phyloP scores from a whole-genome alignment of 1,140 invertebrate species.

The Lordiphosa stackelbergi region DNA sequence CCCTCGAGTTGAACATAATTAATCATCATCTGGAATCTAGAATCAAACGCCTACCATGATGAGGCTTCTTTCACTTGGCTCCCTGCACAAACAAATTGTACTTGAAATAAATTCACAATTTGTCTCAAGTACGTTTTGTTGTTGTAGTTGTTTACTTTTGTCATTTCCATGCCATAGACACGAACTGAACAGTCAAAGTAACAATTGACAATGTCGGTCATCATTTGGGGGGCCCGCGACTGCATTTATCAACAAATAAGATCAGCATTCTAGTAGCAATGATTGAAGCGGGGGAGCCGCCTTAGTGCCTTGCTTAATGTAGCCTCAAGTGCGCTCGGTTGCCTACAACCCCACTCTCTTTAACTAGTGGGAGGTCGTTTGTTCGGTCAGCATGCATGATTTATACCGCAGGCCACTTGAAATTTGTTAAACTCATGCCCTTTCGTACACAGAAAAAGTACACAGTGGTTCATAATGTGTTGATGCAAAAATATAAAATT shows the following conservation, averaged over 20 bases:
- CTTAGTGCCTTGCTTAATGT: slow-evolving; percentile 37
- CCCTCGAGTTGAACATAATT: slow-evolving; percentile 57
- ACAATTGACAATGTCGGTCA: slow-evolving; percentile 24
- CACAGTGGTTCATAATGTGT: too few species aligned
- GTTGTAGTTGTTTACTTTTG: slow-evolving; percentile 31
- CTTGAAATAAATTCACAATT: slow-evolving; percentile 67
- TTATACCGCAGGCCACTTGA: slow-evolving; percentile 39
- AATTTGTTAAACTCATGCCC: slow-evolving; percentile 1
- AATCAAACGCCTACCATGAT: slow-evolving; percentile 50
- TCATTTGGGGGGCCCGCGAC: slow-evolving; percentile 34
- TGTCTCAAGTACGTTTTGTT: slow-evolving; percentile 64
- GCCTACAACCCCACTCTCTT: slow-evolving; percentile 11
- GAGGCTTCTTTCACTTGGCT: slow-evolving; percentile 13
- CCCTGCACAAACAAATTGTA: slow-evolving; percentile 55
- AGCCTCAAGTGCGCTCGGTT: slow-evolving; percentile 52
- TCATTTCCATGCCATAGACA: slow-evolving; percentile 56
- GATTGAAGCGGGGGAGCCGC: slow-evolving; percentile 44
- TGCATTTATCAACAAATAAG: slow-evolving; percentile 64
- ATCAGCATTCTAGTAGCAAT: slow-evolving; percentile 37
- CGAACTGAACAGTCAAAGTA: slow-evolving; percentile 17
- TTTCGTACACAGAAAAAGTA: neutral
- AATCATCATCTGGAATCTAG: slow-evolving; percentile 61
- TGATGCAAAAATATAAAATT: too few species aligned
- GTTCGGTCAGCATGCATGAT: slow-evolving; percentile 47
- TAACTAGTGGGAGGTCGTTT: slow-evolving; percentile 52